These are phyloP conservation scores for Champsocephalus gunnari DNA, from an alignment of 2,797 vertebrate species.

Conservation along the genomic window DNA sequence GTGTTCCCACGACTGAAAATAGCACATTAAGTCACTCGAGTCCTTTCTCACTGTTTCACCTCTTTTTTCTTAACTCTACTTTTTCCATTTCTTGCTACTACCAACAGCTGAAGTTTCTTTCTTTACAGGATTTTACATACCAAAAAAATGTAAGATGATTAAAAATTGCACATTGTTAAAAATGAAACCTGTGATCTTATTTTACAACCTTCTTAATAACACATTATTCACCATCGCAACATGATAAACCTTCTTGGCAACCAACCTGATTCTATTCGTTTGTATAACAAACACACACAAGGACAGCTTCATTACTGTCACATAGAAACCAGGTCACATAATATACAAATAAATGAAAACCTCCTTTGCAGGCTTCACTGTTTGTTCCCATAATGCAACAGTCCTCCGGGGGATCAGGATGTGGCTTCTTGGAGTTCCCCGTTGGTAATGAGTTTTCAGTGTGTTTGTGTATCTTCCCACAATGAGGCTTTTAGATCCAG, in stretches of 20 bases:
- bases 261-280: background rate
- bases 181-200: background rate
- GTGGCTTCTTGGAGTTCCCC: slow-evolving; percentile 24
- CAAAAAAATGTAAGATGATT: too few species aligned
- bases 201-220: too few species aligned
- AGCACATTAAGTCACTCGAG: slow-evolving; percentile 24
- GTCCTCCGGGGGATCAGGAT: slow-evolving; percentile 24
- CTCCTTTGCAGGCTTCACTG: slow-evolving; percentile 24
- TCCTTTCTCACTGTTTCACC: background rate
- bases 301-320: slow-evolving; percentile 13
- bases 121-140: too few species aligned
- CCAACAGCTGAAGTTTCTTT: background rate
- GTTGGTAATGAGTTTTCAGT: background rate
- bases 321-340: slow-evolving; percentile 10
- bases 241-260: too few species aligned
- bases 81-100: background rate
- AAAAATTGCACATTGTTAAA: background rate
- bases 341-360: slow-evolving; percentile 12
- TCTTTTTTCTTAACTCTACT: background rate
- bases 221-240: too few species aligned
- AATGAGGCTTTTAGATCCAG: slow-evolving; percentile 31
- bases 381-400: slow-evolving; percentile 45
- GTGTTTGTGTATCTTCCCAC: slow-evolving; percentile 1
- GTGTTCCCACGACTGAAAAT: slow-evolving; percentile 49
- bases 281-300: background rate